Evolutionary conservation across 2,797 vertebrate species (phyloP).

Genomic region (Ficedula albicollis): DNA sequence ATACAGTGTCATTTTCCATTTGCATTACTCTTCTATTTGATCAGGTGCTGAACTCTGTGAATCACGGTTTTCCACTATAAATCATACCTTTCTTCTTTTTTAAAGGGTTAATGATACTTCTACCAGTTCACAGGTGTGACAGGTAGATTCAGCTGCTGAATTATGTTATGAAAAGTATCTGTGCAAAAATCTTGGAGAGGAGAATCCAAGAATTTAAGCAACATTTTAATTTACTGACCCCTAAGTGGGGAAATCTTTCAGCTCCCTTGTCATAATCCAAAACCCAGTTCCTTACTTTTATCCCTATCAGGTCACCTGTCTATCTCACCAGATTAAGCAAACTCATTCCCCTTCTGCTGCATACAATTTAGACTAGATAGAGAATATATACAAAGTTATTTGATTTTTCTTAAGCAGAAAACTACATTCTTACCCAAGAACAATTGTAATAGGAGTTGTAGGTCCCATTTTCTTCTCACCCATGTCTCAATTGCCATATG

Average conservation of each 20-base stretch:
- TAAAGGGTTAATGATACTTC: neutral
- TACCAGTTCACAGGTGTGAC: neutral
- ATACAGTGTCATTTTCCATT: neutral
- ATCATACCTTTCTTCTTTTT: neutral
- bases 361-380: neutral
- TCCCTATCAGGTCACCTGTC: neutral
- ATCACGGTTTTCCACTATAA: neutral
- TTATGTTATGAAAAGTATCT: neutral
- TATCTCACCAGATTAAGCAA: neutral
- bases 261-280: neutral
- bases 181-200: neutral
- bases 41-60: neutral
- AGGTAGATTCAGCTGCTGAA: neutral
- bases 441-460: neutral
- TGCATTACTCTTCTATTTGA: neutral
- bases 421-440: neutral
- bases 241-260: neutral
- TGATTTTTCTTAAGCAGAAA: constrained; percentile 2
- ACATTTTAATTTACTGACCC: neutral
- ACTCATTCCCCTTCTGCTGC: neutral
- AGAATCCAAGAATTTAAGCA: neutral
- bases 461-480: neutral
- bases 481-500: neutral
- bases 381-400: neutral
- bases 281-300: neutral